A percentile compares a stretch with the other conserved stretches of the same genome.
These are phyloP conservation scores for Petrophora chlorosata DNA, from an alignment of 2,888 invertebrate species.

Conservation along the genomic window DNA sequence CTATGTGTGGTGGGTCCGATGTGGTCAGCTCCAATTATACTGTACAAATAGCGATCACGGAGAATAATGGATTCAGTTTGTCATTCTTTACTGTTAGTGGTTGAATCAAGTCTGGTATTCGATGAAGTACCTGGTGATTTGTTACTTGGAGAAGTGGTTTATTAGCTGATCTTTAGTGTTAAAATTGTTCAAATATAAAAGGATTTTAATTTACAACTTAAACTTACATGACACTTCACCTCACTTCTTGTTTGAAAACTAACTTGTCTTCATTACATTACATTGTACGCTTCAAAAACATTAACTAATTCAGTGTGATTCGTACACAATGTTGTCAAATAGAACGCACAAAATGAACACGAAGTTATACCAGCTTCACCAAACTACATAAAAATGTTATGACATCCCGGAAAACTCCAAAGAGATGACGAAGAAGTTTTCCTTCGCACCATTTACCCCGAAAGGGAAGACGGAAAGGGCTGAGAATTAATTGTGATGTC, in stretches of 20 bases:
- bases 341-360: neutral
- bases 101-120: neutral
- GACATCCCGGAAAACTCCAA: conserved; percentile 6
- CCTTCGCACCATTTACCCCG: conserved; percentile 62
- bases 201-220: no score
- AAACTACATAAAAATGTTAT: conserved; percentile 12
- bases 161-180: no score
- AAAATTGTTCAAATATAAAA: no score
- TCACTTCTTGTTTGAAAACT: no score
- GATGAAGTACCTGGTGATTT: neutral
- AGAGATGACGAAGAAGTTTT: conserved; percentile 49
- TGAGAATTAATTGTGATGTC: conserved; percentile 65
- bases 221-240: no score
- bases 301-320: neutral
- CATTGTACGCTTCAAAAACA: no score
- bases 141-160: neutral
- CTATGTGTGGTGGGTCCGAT: conserved; percentile 12
- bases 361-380: neutral
- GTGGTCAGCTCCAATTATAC: conserved; percentile 20
- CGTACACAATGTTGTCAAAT: no score
- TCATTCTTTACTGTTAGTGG: no score
- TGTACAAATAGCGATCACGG: conserved; percentile 17
- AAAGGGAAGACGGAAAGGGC: conserved; percentile 63
- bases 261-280: no score
- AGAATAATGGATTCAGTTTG: conserved; percentile 1